Percentiles rank a stretch among this genome's conserved stretches.
phyloP scores from a whole-genome alignment of 1,140 invertebrate species.

The Pentalonia nigronervosa region DNA sequence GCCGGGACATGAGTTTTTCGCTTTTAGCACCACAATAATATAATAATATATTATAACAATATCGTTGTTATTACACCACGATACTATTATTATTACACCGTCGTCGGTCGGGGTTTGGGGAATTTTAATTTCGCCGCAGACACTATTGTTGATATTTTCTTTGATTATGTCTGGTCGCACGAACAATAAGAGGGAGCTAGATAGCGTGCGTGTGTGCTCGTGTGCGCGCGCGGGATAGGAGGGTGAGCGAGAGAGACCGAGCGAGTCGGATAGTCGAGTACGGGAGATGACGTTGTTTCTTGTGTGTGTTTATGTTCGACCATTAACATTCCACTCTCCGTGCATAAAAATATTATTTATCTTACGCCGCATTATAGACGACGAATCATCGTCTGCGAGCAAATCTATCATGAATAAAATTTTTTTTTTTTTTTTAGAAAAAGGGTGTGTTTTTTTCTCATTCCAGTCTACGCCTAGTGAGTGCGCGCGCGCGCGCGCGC shows the following conservation, averaged over 20 bases:
- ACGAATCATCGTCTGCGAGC: slow-evolving; percentile 43
- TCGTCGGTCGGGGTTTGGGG: not conserved
- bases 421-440: slow-evolving; percentile 4
- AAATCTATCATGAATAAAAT: slow-evolving; percentile 48
- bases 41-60: not conserved
- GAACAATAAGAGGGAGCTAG: not conserved
- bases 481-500: not conserved
- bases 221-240: not conserved
- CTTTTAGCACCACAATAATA: not conserved
- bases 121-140: slow-evolving; percentile 39
- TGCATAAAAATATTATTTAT: slow-evolving; percentile 50
- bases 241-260: not conserved
- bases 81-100: not conserved
- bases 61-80: slow-evolving; percentile 8
- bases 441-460: slow-evolving; percentile 41
- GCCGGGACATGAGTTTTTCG: not conserved
- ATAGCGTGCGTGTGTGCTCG: not conserved
- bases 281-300: not conserved
- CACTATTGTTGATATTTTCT: slow-evolving; percentile 18
- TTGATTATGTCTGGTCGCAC: slow-evolving; percentile 16
- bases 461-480: not conserved
- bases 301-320: slow-evolving; percentile 39
- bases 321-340: slow-evolving; percentile 44
- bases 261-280: not conserved
- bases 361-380: not conserved